Conservation (phyloP, 2,888 invertebrate genomes). For the Eilema griseolum region DNA sequence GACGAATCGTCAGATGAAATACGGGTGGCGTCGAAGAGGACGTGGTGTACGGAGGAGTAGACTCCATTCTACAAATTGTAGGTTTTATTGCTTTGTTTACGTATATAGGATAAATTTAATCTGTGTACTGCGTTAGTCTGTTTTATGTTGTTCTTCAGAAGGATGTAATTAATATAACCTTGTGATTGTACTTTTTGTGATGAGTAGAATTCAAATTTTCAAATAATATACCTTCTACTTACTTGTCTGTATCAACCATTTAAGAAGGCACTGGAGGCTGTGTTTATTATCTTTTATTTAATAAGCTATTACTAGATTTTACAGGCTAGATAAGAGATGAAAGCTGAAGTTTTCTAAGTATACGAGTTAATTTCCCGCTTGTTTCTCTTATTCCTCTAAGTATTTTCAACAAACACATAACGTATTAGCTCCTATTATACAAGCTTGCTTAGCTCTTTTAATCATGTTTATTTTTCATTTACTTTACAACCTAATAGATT, state of each 20-base stretch:
- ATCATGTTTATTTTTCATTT: background rate
- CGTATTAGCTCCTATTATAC: background rate
- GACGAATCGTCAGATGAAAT: background rate
- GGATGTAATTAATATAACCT: background rate
- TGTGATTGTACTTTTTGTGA: background rate
- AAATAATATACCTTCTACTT: background rate
- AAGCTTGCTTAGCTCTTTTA: background rate
- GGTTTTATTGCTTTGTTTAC: background rate
- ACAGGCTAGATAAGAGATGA: background rate
- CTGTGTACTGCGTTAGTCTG: background rate
- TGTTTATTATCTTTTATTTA: background rate
- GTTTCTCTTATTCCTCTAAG: background rate
- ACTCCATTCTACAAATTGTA: background rate
- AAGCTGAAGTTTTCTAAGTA: background rate
- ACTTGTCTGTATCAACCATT: no score
- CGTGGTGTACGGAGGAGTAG: background rate
- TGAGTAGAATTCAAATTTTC: background rate
- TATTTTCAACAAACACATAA: background rate
- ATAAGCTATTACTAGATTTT: background rate
- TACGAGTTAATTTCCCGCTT: background rate
- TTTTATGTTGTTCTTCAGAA: background rate
- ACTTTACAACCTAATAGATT: background rate
- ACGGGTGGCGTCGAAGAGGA: background rate
- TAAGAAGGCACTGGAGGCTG: background rate
- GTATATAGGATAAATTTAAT: background rate